Percentiles rank a stretch among this genome's conserved stretches.
phyloP scores from a whole-genome alignment of 1,140 invertebrate species.

The Daktulosphaira vitifoliae region DNA sequence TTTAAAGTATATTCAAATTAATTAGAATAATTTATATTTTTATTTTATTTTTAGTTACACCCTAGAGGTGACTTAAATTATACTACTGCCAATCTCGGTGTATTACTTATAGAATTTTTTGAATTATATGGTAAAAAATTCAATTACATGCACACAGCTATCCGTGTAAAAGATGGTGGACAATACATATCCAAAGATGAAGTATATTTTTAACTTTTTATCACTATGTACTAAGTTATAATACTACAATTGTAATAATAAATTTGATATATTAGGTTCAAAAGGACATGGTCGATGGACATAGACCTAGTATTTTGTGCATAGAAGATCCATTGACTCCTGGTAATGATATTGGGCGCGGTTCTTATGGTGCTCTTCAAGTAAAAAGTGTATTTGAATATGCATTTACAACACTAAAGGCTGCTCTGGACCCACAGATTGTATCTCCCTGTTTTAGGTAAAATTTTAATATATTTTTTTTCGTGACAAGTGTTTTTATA shows the following conservation, averaged over 20 bases:
- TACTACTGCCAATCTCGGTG: conserved; percentile 72
- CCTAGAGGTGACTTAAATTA: conserved; percentile 56
- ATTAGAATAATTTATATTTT: not conserved
- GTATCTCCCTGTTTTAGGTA: conserved; percentile 50
- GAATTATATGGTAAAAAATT: conserved; percentile 94
- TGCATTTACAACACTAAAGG: conserved; percentile 76
- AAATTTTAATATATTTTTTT: conserved; percentile 23
- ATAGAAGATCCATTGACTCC: conserved; percentile 96
- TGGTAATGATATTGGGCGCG: conserved; percentile 92
- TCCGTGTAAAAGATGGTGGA: conserved; percentile 87
- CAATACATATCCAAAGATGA: conserved; percentile 92
- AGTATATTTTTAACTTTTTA: conserved; percentile 44
- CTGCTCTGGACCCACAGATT: conserved; percentile 64
- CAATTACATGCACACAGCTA: conserved; percentile 92
- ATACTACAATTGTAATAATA: no score
- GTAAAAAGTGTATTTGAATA: conserved; percentile 94
- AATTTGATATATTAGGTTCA: conserved; percentile 52
- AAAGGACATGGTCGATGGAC: conserved; percentile 84
- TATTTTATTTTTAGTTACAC: conserved; percentile 53
- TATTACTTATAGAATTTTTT: conserved; percentile 93
- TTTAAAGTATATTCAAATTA: conserved; percentile 14
- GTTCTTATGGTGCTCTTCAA: conserved; percentile 75
- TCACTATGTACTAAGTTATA: not conserved
- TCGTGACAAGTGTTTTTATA: not conserved
- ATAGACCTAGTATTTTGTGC: conserved; percentile 84